These are phyloP conservation scores for Rhynchomys soricoides DNA, from an alignment of 2,113 vertebrate species.

Conservation along the genomic window DNA sequence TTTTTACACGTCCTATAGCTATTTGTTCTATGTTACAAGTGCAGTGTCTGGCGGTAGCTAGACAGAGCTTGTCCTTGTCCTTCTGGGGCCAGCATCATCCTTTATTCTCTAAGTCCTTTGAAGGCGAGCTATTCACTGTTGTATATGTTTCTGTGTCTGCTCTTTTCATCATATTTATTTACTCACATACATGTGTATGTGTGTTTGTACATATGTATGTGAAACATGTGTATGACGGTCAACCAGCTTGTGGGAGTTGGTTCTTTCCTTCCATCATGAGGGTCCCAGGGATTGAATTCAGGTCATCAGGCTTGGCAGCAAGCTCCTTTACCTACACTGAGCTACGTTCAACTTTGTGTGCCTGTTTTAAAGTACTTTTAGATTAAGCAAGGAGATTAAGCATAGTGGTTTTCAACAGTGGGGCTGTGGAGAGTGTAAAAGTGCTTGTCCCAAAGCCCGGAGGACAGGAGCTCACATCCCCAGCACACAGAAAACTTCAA, in stretches of 20 bases:
- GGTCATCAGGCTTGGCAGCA: not conserved
- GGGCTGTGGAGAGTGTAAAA: not conserved
- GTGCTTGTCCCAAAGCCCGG: not conserved
- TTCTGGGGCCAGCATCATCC: not conserved
- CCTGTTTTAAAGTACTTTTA: slow-evolving; percentile 37
- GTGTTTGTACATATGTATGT: not conserved
- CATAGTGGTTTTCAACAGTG: not conserved
- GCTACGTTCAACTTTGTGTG: not conserved
- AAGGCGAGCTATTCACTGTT: not conserved
- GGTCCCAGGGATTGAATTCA: not conserved
- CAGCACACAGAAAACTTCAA: not conserved
- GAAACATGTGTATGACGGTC: not conserved
- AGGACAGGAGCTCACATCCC: not conserved
- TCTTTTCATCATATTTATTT: not conserved
- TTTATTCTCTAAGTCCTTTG: not conserved
- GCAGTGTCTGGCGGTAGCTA: not conserved
- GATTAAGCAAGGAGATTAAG: not conserved
- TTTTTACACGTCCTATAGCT: slow-evolving; percentile 17
- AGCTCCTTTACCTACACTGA: not conserved
- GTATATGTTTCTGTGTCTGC: not conserved
- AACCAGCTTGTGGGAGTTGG: not conserved
- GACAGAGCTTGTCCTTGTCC: not conserved
- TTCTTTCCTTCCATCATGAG: not conserved
- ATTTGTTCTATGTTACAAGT: slow-evolving; percentile 1
- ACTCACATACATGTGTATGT: not conserved